Evolutionary conservation across 2,113 vertebrate species (phyloP).

Genomic region (Amphiprion ocellaris): DNA sequence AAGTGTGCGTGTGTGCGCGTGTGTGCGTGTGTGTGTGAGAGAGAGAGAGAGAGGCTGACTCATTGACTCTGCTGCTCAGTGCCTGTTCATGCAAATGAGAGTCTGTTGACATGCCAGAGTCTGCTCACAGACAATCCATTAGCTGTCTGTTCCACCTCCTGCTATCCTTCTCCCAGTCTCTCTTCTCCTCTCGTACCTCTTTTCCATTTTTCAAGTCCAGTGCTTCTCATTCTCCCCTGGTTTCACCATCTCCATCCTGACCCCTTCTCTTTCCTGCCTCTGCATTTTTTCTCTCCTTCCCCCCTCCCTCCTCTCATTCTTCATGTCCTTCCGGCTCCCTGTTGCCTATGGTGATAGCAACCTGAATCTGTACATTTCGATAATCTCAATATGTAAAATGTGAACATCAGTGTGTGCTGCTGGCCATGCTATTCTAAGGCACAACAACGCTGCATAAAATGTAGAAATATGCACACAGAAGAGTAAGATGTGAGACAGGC

Average conservation of each 20-base stretch:
- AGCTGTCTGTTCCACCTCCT: conserved; percentile 41
- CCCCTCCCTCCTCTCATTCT: background rate
- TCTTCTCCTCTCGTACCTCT: conserved; percentile 22
- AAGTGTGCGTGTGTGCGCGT: background rate
- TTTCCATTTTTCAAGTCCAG: conserved; percentile 42
- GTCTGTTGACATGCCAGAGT: conserved; percentile 70
- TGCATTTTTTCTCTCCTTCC: conserved; percentile 9
- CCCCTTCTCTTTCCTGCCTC: background rate
- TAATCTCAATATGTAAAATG: conserved; percentile 10
- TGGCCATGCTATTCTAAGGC: background rate
- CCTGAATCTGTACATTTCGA: conserved; percentile 21
- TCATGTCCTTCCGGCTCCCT: conserved; percentile 14
- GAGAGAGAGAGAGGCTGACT: conserved; percentile 54
- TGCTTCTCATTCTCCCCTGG: background rate
- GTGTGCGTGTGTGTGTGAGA: conserved; percentile 22
- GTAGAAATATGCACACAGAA: background rate
- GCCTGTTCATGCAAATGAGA: conserved; percentile 76
- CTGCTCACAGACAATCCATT: conserved; percentile 63
- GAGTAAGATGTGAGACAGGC: background rate
- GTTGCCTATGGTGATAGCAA: conserved; percentile 28
- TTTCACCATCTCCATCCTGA: background rate
- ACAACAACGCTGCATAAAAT: background rate
- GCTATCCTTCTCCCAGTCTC: conserved; percentile 26
- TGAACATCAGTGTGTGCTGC: background rate
- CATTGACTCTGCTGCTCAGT: conserved; percentile 68